These are phyloP conservation scores for Drosophila sp. DNA, from an alignment of 1,140 invertebrate genomes.

Conservation along the genomic window DNA sequence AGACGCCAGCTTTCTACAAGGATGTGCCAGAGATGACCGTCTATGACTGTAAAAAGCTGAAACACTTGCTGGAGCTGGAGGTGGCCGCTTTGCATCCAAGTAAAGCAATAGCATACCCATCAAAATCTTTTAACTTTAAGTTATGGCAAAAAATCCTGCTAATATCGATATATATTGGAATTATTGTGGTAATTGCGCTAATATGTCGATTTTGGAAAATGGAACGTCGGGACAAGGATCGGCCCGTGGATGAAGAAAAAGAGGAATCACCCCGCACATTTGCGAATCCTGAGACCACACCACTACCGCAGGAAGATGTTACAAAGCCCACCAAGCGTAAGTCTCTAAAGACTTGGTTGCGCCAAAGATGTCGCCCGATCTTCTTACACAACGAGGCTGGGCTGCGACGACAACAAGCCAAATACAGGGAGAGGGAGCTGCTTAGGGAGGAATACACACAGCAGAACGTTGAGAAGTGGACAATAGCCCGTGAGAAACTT, in stretches of 20 bases:
- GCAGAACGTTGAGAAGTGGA: slow-evolving; percentile 52
- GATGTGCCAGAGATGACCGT: slow-evolving; percentile 50
- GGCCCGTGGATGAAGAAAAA: not conserved
- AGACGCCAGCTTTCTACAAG: slow-evolving; percentile 44
- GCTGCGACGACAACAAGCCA: slow-evolving; percentile 21
- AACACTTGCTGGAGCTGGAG: slow-evolving; percentile 32
- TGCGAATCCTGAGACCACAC: not conserved
- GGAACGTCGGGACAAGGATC: rapidly evolving
- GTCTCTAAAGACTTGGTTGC: slow-evolving; percentile 32
- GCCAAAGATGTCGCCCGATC: slow-evolving; percentile 29
- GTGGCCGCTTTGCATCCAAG: not conserved
- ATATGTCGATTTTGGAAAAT: not conserved
- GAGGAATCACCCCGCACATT: not conserved
- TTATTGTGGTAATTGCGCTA: slow-evolving; percentile 13
- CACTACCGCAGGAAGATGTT: not conserved
- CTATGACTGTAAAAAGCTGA: slow-evolving; percentile 58
- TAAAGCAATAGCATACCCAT: not conserved
- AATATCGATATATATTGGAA: not conserved
- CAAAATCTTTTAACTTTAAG: not conserved
- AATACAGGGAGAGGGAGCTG: slow-evolving; percentile 15
- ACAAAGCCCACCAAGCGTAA: not conserved
- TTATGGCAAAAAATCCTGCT: slow-evolving; percentile 19
- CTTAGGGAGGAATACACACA: slow-evolving; percentile 22
- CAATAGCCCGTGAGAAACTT: slow-evolving; percentile 30
- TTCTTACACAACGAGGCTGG: slow-evolving; percentile 50